Conservation (phyloP, 1,140 invertebrate genomes). For the roundworm (Caenorhabditis elegans) region DNA sequence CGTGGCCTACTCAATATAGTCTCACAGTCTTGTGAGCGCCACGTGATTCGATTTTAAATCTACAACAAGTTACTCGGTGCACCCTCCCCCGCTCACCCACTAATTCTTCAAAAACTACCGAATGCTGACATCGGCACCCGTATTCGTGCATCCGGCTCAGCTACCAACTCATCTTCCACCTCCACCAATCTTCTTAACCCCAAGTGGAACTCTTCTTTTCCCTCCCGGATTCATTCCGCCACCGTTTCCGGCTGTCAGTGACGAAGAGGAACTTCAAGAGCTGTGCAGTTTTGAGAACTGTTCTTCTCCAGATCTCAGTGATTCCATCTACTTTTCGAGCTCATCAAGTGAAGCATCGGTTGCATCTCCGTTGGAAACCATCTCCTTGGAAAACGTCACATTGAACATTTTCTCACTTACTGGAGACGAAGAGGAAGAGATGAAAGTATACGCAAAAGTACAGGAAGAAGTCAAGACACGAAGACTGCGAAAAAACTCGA, state of each 20-base stretch:
- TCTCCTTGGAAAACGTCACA: background rate
- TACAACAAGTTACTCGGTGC: background rate
- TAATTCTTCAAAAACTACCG: background rate
- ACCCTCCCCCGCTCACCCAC: background rate
- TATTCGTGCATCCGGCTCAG: conserved; percentile 23
- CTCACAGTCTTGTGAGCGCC: background rate
- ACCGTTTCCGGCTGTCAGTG: conserved; percentile 1
- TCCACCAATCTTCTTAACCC: background rate
- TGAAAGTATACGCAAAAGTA: background rate
- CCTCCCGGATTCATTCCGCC: conserved; percentile 4
- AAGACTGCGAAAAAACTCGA: background rate
- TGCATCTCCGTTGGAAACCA: background rate
- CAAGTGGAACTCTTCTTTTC: background rate
- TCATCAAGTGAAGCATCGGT: background rate
- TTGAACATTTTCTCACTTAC: background rate
- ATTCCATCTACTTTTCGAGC: background rate
- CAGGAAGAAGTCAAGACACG: background rate
- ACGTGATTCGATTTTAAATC: background rate
- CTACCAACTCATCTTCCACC: background rate
- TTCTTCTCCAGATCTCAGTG: background rate
- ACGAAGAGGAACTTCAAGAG: conserved; percentile 10
- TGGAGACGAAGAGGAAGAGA: conserved; percentile 1
- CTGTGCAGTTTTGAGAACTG: background rate
- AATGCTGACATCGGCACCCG: conserved; percentile 9
- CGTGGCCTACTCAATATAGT: background rate